Evolutionary conservation across 2,113 vertebrate genomes (phyloP), one percentile per base, ranked within the genome.

Genomic region (Ancistrus triradiatus): DNA sequence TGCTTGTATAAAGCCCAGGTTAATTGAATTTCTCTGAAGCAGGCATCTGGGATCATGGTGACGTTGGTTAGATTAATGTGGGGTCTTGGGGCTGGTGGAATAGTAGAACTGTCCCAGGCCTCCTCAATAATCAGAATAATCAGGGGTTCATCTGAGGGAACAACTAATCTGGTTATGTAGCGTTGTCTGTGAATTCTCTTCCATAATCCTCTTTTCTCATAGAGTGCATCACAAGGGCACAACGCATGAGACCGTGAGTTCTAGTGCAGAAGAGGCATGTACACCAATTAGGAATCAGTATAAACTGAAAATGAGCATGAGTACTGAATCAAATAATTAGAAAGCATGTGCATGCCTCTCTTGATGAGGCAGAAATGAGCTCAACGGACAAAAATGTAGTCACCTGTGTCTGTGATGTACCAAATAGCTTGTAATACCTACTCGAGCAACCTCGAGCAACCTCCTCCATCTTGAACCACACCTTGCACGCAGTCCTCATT

Each of bases 21-120:
- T 70, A 70, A 70, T 74, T 64, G 63, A 63, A 74, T 70, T 70
- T 51, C 63, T 49, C 35, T 35, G 25, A 28, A 46, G 24, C 24
- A 50, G 43, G 35, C 18, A 42, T 22, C 51, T n/a, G 35, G 56
- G 67, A 68, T 59, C 44, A 59, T 50, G 46, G 40, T 11, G 44
- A 52, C 27, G 51, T 18, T 5, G 18, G 52, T 48, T 38, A 72
- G 57, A 72, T 72, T 56, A 66, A 66, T 43, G 27, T 14, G 58
- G 25, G 38, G 11, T 3, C 15, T 11, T 6, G 33, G 11, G 48
- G 17, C 21, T 58, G 38, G 37, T 35, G 61, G 38, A 42, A 61
- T 35, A 22, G 46, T 6, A 8, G 28, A n/a, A 44, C 48, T 21
- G 14, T 37, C 38, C 22, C 25, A 31, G 15, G 8, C 9, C 8